Percentiles rank a stretch among this genome's conserved stretches.
Conservation (phyloP, 1,140 invertebrate species). For the silkworm (Bombyx mori) region ASM3026992v2 NC_085127.1:4857501-4858000, state of each 20-base stretch:
- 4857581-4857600: too few species aligned
- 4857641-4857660: too few species aligned
- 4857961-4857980: not conserved
- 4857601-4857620: too few species aligned
- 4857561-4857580: too few species aligned
- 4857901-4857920: slow-evolving; percentile 61
- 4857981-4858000: not conserved
- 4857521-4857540: too few species aligned
- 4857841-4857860: slow-evolving; percentile 56
- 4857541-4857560: too few species aligned
- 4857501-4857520: slow-evolving; percentile 23
- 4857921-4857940: slow-evolving; percentile 31
- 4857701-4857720: slow-evolving; percentile 8
- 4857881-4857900: slow-evolving; percentile 58
- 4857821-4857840: slow-evolving; percentile 63
- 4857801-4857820: slow-evolving; percentile 58
- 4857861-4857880: slow-evolving; percentile 47
- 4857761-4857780: slow-evolving; percentile 51
- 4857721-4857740: slow-evolving; percentile 41
- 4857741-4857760: slow-evolving; percentile 40
- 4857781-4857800: slow-evolving; percentile 53
- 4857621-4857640: too few species aligned
- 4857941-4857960: not conserved
- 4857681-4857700: not conserved
- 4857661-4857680: too few species aligned